Percentiles rank a stretch among this genome's conserved stretches.
These are phyloP conservation scores for Lophura nycthemera DNA, from an alignment of 2,113 vertebrate species.

Conservation along the genomic window DNA sequence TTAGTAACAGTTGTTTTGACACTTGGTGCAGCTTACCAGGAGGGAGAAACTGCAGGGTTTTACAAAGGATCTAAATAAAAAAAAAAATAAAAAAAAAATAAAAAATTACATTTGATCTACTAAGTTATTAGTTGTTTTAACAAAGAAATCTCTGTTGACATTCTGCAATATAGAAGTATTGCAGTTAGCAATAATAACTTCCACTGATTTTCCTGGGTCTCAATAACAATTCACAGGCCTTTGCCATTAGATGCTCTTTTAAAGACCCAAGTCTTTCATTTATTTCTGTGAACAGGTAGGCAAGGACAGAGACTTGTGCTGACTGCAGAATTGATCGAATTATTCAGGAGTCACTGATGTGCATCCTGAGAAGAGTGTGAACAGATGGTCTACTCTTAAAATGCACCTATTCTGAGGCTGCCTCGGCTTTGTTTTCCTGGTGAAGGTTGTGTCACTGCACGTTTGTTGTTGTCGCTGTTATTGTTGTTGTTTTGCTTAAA, in stretches of 20 bases:
- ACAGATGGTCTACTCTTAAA: background rate
- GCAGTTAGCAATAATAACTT: background rate
- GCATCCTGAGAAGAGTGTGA: background rate
- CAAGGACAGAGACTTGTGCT: background rate
- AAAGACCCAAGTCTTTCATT: background rate
- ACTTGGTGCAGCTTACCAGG: no score
- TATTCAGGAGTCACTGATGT: background rate
- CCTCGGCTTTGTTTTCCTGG: background rate
- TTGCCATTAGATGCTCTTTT: background rate
- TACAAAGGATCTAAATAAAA: background rate
- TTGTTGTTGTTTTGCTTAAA: background rate
- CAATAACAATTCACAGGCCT: background rate
- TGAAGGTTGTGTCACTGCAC: background rate
- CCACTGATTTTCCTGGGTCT: background rate
- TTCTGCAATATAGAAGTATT: background rate
- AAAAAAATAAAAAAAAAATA: no score
- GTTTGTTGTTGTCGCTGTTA: background rate
- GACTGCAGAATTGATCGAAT: fast-evolving
- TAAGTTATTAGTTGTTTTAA: background rate
- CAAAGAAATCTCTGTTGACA: background rate
- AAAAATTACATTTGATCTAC: background rate
- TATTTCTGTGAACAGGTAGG: background rate
- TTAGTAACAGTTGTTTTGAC: background rate
- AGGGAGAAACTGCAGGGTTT: background rate
- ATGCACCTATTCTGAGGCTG: background rate